Evolutionary conservation across 2,888 invertebrate genomes (phyloP).

Genomic region (Chrysodeixis includens): DNA sequence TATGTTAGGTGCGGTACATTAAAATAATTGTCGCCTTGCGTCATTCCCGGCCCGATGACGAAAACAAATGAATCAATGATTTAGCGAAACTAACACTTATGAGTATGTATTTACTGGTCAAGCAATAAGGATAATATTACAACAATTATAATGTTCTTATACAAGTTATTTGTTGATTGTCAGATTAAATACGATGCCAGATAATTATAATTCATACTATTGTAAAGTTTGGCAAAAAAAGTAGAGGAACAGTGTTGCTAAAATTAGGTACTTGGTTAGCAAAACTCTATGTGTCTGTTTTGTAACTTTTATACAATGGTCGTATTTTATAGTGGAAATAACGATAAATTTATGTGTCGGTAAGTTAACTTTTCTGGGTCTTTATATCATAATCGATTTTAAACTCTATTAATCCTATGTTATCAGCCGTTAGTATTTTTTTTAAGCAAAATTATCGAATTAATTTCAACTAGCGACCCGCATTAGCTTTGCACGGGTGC

Average conservation of each 20-base stretch:
- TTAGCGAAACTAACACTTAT: conserved; percentile 5
- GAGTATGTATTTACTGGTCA: neutral
- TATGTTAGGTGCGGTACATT: conserved; percentile 31
- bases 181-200: conserved; percentile 17
- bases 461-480: no score
- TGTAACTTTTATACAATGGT: no score
- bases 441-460: no score
- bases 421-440: no score
- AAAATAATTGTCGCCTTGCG: conserved; percentile 35
- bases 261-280: neutral
- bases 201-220: neutral
- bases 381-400: no score
- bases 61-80: conserved; percentile 24
- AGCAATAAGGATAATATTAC: neutral
- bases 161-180: conserved; percentile 29
- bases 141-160: neutral
- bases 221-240: neutral
- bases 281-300: neutral
- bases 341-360: no score
- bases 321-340: no score
- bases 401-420: no score
- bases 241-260: neutral
- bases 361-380: no score
- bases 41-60: conserved; percentile 22
- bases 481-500: no score